Evolutionary conservation across 2,113 vertebrate species (phyloP), one percentile per base, ranked within the genome.

Genomic region (Seriola rivoliana): DNA sequence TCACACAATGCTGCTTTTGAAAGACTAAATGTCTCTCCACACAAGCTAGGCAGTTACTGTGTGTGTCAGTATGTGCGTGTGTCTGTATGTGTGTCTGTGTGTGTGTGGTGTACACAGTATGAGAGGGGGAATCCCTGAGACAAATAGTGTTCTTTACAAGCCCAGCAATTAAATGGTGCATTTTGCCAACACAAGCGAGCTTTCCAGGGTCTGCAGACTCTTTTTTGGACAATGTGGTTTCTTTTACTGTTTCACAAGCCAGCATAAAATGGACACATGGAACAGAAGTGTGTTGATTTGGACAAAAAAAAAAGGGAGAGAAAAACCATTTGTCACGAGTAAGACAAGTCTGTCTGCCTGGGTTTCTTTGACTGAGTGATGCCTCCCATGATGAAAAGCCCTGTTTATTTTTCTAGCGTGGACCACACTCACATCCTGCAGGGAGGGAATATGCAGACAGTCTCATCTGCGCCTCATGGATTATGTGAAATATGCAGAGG

Each of bases 1-100:
- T 92, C 82, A 82, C 85, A 94, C 93, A 94, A 93, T 92, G 88
- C 92, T 82, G 86, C 85, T 91, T 93, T 89, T 91, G 48, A 92
- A 89, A 65, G 81, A 65, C 86, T 40, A 86, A 91, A 90, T 85
- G 91, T 86, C 85, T 89, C 73, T 64, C 48, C 78, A 64, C 70
- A 83, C 59, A 63, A 85, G 66, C 77, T 38, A 67, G 65, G 32
- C 71, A 59, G 69, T 59, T 66, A 57, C 57, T 64, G 57, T 77
- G 68, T 77, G 60, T 59, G 75, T 70, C 75, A 71, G 58, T 73
- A 46, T 62, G 69, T 78, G 75, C 82, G 66, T 74, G 36, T 66
- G 71, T 71, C 60, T 44, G 73, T 55, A 52, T 44, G 42, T 75
- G 54, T 65, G 66, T 57, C 66, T 42, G 60, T 67, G 73, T 67